These are phyloP conservation scores for Dione juno DNA, from an alignment of 2,888 invertebrate species.

Conservation along the genomic window DNA sequence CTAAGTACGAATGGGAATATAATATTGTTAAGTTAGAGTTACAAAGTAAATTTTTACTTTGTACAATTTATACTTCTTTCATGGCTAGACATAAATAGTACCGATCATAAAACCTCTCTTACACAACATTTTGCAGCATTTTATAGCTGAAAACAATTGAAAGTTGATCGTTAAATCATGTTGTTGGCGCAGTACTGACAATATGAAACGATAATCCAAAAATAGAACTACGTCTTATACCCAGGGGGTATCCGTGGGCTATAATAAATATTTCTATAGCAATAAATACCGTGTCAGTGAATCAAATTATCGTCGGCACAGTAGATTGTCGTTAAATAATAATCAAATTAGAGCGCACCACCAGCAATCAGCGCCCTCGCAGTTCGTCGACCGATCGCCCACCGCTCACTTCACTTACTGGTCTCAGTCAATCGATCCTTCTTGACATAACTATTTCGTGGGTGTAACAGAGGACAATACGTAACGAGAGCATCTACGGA, in stretches of 20 bases:
- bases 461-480: slow-evolving; percentile 65
- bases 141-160: slow-evolving; percentile 27
- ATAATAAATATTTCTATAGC: slow-evolving; percentile 54
- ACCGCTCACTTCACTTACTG: slow-evolving; percentile 72
- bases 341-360: slow-evolving; percentile 79
- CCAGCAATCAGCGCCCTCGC: slow-evolving; percentile 77
- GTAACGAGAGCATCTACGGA: slow-evolving; percentile 45
- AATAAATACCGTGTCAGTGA: slow-evolving; percentile 63
- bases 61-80: slow-evolving; percentile 22
- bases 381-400: slow-evolving; percentile 83
- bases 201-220: slow-evolving; percentile 27
- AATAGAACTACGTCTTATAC: slow-evolving; percentile 19
- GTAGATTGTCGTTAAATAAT: slow-evolving; percentile 71
- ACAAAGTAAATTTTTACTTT: slow-evolving; percentile 16
- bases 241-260: slow-evolving; percentile 33
- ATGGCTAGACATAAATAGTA: slow-evolving; percentile 19
- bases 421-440: slow-evolving; percentile 79
- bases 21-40: slow-evolving; percentile 24
- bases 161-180: slow-evolving; percentile 35
- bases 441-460: slow-evolving; percentile 71
- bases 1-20: slow-evolving; percentile 39
- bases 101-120: slow-evolving; percentile 16
- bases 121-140: slow-evolving; percentile 25
- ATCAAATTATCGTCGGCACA: slow-evolving; percentile 61
- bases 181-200: slow-evolving; percentile 34